Percentiles rank a stretch among this genome's conserved stretches.
Conservation (phyloP, 2,113 vertebrate genomes). For the Pygathrix nemaeus region DNA sequence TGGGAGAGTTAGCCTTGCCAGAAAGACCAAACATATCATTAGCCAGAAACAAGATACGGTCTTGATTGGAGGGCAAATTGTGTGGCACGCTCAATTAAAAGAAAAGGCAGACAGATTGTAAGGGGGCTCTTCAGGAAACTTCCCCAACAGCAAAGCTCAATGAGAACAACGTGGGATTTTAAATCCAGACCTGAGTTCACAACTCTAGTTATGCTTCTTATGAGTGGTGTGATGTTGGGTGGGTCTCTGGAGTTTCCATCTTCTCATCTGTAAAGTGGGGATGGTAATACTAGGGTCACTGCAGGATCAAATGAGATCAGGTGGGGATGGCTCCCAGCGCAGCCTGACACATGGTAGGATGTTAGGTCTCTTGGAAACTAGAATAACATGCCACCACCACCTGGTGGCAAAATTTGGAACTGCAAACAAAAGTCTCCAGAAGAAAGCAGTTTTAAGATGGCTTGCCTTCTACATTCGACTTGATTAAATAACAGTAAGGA, state of each 20-base stretch:
- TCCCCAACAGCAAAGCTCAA: background rate
- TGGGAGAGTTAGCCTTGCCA: background rate
- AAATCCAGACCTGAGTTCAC: background rate
- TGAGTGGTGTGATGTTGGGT: background rate
- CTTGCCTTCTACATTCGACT: background rate
- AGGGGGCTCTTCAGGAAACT: background rate
- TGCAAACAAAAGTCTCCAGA: background rate
- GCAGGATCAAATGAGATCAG: background rate
- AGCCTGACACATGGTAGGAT: accelerated
- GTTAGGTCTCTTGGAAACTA: accelerated
- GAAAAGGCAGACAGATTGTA: background rate
- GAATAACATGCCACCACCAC: background rate
- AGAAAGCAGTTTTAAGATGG: background rate
- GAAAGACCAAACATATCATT: background rate
- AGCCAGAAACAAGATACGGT: background rate
- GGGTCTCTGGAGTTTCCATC: background rate
- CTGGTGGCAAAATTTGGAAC: background rate
- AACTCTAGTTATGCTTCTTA: background rate
- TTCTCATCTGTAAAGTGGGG: background rate
- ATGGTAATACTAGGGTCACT: background rate
- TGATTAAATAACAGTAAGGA: background rate
- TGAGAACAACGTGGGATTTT: background rate
- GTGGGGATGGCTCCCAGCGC: background rate
- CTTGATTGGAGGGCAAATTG: background rate
- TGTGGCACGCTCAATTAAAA: background rate